Evolutionary conservation across 2,797 vertebrate genomes (phyloP).

Genomic region (Mus minutoides): DNA sequence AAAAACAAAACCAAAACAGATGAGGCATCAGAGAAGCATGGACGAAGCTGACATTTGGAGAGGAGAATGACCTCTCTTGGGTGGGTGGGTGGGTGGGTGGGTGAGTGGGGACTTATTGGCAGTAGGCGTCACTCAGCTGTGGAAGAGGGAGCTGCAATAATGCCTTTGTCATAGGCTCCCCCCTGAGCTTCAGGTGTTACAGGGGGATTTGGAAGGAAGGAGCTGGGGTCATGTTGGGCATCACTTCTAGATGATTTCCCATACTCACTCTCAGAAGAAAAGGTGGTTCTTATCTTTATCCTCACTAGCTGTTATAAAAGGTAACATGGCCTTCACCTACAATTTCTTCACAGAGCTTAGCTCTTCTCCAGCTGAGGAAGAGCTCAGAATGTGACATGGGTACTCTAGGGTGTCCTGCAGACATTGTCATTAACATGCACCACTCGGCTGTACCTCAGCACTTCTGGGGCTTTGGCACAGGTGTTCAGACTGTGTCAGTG

Average conservation of each 20-base stretch:
- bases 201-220: not conserved
- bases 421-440: not conserved
- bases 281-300: not conserved
- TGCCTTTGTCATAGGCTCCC: not conserved
- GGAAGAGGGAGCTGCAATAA: not conserved
- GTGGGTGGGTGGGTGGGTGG: too few relatives aligned
- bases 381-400: too few relatives aligned
- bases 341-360: not conserved
- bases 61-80: not conserved
- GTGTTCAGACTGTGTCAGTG: too few relatives aligned
- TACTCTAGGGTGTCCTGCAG: not conserved
- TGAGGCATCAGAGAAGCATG: not conserved
- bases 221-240: not conserved
- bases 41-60: not conserved
- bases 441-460: not conserved
- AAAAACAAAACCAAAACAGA: not conserved
- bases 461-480: too few relatives aligned
- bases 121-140: not conserved
- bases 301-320: not conserved
- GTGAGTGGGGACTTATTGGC: not conserved
- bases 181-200: not conserved
- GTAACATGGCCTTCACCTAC: not conserved
- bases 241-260: constrained; percentile 13
- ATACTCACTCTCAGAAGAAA: not conserved
- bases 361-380: not conserved